Evolutionary conservation across 1,140 invertebrate genomes (phyloP).

Genomic region (Apocrypta bakeri): DNA sequence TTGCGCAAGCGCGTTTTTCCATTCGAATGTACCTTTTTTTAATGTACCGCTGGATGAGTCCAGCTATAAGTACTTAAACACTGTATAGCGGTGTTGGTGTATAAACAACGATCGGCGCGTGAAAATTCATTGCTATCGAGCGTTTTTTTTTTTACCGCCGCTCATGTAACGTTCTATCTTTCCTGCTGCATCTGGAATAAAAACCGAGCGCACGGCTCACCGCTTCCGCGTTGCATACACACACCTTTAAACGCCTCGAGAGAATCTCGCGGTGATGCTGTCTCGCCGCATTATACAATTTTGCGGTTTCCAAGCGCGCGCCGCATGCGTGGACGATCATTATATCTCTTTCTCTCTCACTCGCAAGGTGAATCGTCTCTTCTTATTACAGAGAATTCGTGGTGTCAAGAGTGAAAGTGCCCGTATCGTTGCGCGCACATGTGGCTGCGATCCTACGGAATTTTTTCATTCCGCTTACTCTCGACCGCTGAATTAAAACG

Average conservation of each 20-base stretch:
- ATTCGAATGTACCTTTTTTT: background rate
- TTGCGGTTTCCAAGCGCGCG: constrained; percentile 34
- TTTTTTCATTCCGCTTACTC: constrained; percentile 15
- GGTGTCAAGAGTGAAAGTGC: constrained; percentile 31
- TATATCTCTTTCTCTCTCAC: background rate
- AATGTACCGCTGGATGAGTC: background rate
- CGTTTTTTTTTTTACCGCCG: background rate
- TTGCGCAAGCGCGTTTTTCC: background rate
- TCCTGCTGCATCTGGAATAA: background rate
- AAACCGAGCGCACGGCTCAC: background rate
- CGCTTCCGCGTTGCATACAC: constrained; percentile 17
- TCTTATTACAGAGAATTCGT: background rate
- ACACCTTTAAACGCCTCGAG: background rate
- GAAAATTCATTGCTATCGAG: background rate
- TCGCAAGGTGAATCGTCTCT: background rate
- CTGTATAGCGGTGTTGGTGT: background rate
- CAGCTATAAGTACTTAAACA: background rate
- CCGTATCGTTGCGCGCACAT: background rate
- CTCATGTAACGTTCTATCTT: background rate
- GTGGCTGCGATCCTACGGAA: background rate
- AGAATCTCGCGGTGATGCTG: constrained; percentile 25
- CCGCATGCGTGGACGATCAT: constrained; percentile 29
- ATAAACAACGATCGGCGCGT: background rate
- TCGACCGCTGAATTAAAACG: background rate
- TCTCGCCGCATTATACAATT: constrained; percentile 17